Evolutionary conservation across 2,888 invertebrate genomes (phyloP).

Genomic region (Agrochola circellaris): DNA sequence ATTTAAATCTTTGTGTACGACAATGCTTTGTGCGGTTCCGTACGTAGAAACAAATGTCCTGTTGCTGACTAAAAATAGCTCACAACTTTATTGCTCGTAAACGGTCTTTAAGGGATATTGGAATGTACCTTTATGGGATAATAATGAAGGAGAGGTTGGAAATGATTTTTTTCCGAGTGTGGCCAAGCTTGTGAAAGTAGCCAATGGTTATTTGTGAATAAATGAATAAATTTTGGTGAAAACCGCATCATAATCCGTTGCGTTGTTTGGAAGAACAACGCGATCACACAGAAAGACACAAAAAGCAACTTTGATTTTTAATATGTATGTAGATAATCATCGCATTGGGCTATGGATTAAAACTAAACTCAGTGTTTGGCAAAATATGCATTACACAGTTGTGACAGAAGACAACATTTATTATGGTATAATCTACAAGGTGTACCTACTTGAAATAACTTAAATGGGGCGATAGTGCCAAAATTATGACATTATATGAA

Average conservation of each 20-base stretch:
- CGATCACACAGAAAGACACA: neutral
- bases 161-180: neutral
- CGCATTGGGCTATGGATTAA: too few species aligned
- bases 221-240: neutral
- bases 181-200: neutral
- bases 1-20: slow-evolving; percentile 14
- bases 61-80: slow-evolving; percentile 7
- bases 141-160: neutral
- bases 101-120: neutral
- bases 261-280: neutral
- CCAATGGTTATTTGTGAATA: too few species aligned
- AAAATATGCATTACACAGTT: neutral
- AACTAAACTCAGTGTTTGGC: too few species aligned
- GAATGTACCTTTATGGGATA: slow-evolving; percentile 1
- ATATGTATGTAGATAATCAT: neutral
- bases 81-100: slow-evolving; percentile 6
- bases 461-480: too few species aligned
- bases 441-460: too few species aligned
- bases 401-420: neutral
- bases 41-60: slow-evolving; percentile 22
- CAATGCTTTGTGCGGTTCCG: neutral
- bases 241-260: neutral
- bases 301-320: too few species aligned
- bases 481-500: too few species aligned
- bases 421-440: neutral